Percentiles rank a stretch among this genome's conserved stretches.
phyloP scores from a whole-genome alignment of 2,888 invertebrate genomes.

The Diarsia rubi region DNA sequence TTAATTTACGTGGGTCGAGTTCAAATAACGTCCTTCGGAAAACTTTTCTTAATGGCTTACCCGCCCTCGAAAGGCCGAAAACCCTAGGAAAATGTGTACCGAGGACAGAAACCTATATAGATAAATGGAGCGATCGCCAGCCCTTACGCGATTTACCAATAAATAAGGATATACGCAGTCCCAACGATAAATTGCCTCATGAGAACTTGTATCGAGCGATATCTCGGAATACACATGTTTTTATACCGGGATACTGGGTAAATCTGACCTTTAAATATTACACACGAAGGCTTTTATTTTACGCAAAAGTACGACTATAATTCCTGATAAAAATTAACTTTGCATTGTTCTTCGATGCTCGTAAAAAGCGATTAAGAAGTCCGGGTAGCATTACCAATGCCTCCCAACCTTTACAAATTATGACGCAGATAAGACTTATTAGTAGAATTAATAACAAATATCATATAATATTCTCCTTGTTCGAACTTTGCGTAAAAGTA shows the following conservation, averaged over 20 bases:
- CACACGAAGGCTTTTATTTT: constrained; percentile 15
- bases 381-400: background rate
- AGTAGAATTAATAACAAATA: constrained; percentile 19
- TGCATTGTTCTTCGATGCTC: background rate
- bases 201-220: constrained; percentile 65
- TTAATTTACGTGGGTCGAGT: constrained; percentile 49
- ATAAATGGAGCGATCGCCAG: constrained; percentile 66
- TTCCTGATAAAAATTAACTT: background rate
- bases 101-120: constrained; percentile 53
- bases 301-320: constrained; percentile 4
- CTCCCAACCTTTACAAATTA: background rate
- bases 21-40: constrained; percentile 37
- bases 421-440: constrained; percentile 12
- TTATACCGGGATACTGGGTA: constrained; percentile 29
- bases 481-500: background rate
- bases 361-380: background rate
- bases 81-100: constrained; percentile 43
- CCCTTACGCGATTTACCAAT: constrained; percentile 68
- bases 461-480: constrained; percentile 30
- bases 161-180: constrained; percentile 69
- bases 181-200: constrained; percentile 66
- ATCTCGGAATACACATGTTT: constrained; percentile 59
- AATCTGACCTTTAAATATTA: constrained; percentile 41
- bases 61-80: constrained; percentile 22
- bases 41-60: constrained; percentile 53